Conservation (phyloP, 2,888 invertebrate species). For the Monochamus alternatus region DNA sequence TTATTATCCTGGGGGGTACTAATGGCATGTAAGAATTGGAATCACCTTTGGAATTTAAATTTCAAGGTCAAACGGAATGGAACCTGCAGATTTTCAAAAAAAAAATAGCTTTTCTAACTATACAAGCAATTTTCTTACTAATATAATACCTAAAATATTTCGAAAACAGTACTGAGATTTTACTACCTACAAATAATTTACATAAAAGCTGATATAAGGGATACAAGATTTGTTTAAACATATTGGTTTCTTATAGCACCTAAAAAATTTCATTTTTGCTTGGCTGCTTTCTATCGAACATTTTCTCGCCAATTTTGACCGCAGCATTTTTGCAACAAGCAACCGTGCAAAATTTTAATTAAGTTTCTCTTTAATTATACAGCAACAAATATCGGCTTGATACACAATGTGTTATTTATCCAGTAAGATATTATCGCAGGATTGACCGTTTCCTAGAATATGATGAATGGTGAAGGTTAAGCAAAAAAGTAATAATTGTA, state of each 20-base stretch:
- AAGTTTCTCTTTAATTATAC: neutral
- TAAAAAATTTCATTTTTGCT: neutral
- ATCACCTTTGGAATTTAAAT: neutral
- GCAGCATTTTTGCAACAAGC: slow-evolving; percentile 1
- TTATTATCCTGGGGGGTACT: neutral
- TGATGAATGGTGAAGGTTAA: slow-evolving; percentile 3
- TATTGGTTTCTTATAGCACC: no score
- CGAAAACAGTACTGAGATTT: no score
- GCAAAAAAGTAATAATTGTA: neutral
- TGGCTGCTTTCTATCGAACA: neutral
- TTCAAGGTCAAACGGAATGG: neutral
- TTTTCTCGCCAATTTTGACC: neutral
- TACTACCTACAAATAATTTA: no score
- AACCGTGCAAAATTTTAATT: neutral
- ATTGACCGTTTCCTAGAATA: slow-evolving; percentile 7
- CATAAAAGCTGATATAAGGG: no score
- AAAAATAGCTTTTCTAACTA: no score
- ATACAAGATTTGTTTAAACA: no score
- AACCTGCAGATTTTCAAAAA: no score
- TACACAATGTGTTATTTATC: neutral
- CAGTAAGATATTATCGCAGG: neutral
- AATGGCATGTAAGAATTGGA: neutral
- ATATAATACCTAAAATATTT: no score
- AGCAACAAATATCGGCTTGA: neutral
- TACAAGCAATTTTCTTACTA: no score